Evolutionary conservation across 2,797 vertebrate species (phyloP).

Genomic region (Oreochromis mossambicus): DNA sequence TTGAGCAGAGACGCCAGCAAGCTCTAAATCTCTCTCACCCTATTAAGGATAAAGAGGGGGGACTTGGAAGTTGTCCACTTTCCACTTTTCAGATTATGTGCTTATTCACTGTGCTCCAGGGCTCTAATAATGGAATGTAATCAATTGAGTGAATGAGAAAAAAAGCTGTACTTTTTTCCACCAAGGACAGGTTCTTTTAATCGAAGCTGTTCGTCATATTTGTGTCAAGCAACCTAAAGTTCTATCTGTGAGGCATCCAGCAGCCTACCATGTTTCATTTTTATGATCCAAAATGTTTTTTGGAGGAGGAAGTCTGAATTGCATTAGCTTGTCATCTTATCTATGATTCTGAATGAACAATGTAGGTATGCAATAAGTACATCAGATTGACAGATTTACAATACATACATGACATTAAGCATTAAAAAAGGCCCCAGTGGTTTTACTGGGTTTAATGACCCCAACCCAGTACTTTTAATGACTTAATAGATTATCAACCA

Average conservation of each 20-base stretch:
- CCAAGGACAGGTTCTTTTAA: background rate
- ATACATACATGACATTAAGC: background rate
- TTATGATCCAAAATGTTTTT: background rate
- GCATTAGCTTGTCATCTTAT: background rate
- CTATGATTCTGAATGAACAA: background rate
- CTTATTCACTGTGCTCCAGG: background rate
- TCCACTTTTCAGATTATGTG: background rate
- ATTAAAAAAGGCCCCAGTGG: background rate
- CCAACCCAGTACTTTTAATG: background rate
- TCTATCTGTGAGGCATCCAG: background rate
- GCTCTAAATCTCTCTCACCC: slow-evolving; percentile 27
- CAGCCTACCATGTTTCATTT: background rate
- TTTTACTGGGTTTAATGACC: background rate
- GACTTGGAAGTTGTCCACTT: slow-evolving; percentile 27
- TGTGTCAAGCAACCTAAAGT: slow-evolving; percentile 9
- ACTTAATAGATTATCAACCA: background rate
- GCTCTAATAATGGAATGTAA: slow-evolving; percentile 20
- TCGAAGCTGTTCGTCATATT: slow-evolving; percentile 12
- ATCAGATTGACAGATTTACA: background rate
- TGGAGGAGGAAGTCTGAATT: background rate
- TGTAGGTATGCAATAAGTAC: background rate
- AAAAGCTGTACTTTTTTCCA: background rate
- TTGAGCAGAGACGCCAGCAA: background rate
- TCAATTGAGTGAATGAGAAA: slow-evolving; percentile 14
- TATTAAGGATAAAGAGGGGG: background rate